Evolutionary conservation across 1,140 invertebrate genomes (phyloP).

Genomic region (Alviniconcha marisindica): DNA sequence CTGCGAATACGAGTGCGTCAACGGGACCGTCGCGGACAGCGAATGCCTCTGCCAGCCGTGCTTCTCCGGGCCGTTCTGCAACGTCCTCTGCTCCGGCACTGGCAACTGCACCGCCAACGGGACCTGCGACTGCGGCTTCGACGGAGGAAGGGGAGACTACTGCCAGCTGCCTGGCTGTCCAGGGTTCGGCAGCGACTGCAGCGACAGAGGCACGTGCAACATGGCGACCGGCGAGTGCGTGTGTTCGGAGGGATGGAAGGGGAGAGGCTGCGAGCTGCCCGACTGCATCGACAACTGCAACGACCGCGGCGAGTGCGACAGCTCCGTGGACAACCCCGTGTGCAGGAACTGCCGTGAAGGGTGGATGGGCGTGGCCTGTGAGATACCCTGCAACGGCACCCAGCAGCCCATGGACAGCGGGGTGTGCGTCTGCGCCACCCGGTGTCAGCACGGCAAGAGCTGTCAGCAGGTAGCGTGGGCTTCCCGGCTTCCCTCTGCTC

Average conservation of each 20-base stretch:
- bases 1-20: conserved; percentile 50
- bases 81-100: conserved; percentile 50
- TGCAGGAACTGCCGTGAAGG: conserved; percentile 55
- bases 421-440: conserved; percentile 50
- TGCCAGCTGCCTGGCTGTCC: conserved; percentile 59
- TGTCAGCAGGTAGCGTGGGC: conserved; percentile 41
- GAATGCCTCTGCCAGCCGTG: conserved; percentile 54
- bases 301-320: conserved; percentile 51
- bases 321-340: conserved; percentile 38
- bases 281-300: conserved; percentile 59
- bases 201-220: conserved; percentile 58
- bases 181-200: conserved; percentile 58
- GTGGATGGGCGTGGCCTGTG: conserved; percentile 60
- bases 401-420: conserved; percentile 48
- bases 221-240: conserved; percentile 49
- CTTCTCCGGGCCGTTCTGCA: conserved; percentile 52
- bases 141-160: conserved; percentile 52
- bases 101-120: conserved; percentile 50
- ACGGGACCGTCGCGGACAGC: conserved; percentile 44
- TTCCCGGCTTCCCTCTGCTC: too few relatives aligned
- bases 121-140: conserved; percentile 56
- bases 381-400: conserved; percentile 42
- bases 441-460: conserved; percentile 50
- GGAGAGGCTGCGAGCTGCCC: conserved; percentile 49
- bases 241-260: conserved; percentile 59